Conservation (phyloP, 1,140 invertebrate species). For the Cecropterus lyciades region DNA sequence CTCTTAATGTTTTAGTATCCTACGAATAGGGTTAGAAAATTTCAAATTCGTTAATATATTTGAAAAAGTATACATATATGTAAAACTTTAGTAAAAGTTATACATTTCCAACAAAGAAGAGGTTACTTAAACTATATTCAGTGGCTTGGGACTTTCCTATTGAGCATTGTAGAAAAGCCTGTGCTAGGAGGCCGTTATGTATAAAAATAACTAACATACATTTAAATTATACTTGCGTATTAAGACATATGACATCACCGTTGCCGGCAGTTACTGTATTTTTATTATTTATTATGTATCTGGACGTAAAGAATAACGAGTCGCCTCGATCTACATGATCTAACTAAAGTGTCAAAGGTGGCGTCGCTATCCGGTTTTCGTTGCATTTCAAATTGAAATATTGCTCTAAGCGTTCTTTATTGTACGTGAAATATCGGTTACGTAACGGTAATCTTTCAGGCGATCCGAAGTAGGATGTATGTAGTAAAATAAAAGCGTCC, state of each 20-base stretch:
- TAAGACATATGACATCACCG: conserved; percentile 8
- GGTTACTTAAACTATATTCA: too few species aligned
- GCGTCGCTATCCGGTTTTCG: conserved; percentile 25
- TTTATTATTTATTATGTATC: conserved; percentile 26
- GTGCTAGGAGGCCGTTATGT: too few species aligned
- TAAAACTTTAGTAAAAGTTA: too few species aligned
- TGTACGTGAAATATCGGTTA: conserved; percentile 26
- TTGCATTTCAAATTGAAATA: conserved; percentile 20
- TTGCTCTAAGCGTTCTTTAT: conserved; percentile 34
- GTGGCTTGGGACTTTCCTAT: too few species aligned
- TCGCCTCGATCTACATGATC: conserved; percentile 27
- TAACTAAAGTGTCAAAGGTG: conserved; percentile 30
- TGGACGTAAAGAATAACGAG: conserved; percentile 17
- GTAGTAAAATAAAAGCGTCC: not conserved
- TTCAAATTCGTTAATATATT: too few species aligned
- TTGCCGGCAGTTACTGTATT: conserved; percentile 16
- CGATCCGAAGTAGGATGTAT: not conserved
- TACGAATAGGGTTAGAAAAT: too few species aligned
- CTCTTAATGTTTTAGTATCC: too few species aligned
- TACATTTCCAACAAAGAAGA: too few species aligned
- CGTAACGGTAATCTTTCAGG: conserved; percentile 19
- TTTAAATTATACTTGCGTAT: not conserved
- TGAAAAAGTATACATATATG: too few species aligned
- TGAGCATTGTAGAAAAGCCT: too few species aligned
- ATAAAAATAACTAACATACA: too few species aligned